Evolutionary conservation across 2,797 vertebrate species (phyloP).

Genomic region (Antrozous pallidus): DNA sequence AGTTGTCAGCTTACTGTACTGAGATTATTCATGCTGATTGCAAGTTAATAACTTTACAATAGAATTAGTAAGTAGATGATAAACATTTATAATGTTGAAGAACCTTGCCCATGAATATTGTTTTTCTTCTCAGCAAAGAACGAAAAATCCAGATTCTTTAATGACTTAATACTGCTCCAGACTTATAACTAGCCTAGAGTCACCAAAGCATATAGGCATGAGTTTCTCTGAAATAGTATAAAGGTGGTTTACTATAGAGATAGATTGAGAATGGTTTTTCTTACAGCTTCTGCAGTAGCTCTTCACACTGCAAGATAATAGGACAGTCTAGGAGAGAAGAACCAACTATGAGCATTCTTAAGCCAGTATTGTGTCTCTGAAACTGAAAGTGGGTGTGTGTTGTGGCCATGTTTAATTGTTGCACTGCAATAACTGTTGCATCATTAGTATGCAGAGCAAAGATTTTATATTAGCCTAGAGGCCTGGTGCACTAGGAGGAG

Average conservation of each 20-base stretch:
- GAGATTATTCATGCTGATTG: background rate
- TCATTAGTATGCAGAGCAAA: background rate
- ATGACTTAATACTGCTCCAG: background rate
- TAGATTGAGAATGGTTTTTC: background rate
- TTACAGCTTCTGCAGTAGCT: background rate
- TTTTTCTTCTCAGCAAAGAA: background rate
- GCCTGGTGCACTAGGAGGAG: too few species aligned
- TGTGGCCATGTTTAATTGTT: background rate
- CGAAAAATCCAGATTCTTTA: background rate
- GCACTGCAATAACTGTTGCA: background rate
- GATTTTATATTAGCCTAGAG: background rate
- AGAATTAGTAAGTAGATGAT: background rate
- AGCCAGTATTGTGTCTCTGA: background rate
- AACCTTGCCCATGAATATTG: background rate
- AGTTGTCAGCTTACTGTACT: background rate
- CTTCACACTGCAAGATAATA: background rate
- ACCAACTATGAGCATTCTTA: background rate
- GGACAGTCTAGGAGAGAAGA: background rate
- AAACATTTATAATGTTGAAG: background rate
- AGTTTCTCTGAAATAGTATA: slow-evolving; percentile 9
- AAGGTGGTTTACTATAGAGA: background rate
- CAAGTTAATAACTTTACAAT: background rate
- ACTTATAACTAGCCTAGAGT: background rate
- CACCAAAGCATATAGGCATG: background rate
- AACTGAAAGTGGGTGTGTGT: background rate